These are phyloP conservation scores for Loriculus beryllinus DNA, from an alignment of 2,797 vertebrate species.

Conservation along the genomic window DNA sequence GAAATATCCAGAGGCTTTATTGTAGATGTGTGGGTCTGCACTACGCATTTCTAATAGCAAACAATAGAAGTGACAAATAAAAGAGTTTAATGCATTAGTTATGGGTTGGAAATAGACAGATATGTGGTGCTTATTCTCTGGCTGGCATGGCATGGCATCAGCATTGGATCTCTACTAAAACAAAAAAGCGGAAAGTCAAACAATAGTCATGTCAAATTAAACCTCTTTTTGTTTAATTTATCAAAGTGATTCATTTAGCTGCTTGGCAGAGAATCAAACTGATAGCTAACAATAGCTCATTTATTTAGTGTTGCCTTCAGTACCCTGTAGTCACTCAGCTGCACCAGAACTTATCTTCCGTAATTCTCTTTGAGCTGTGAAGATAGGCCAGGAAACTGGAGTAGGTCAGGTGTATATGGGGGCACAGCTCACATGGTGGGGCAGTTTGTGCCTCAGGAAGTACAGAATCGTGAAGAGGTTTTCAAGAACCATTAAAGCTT, in stretches of 20 bases:
- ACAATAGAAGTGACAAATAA: slow-evolving; percentile 24
- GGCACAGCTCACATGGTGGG: not conserved
- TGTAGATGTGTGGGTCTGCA: not conserved
- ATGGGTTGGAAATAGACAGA: not conserved
- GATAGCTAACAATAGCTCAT: slow-evolving; percentile 62
- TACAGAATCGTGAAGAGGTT: not conserved
- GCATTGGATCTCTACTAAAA: slow-evolving; percentile 1
- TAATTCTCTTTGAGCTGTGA: slow-evolving; percentile 50
- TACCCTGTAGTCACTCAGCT: slow-evolving; percentile 22
- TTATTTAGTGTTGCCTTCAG: slow-evolving; percentile 48
- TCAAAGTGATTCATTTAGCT: slow-evolving; percentile 60
- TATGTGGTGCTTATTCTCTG: not conserved
- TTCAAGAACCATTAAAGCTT: not conserved
- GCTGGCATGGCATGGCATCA: not conserved
- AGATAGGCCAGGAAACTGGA: slow-evolving; percentile 40
- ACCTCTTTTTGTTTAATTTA: slow-evolving; percentile 56
- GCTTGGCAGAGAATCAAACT: slow-evolving; percentile 42
- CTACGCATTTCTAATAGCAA: slow-evolving; percentile 6
- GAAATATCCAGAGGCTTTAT: not conserved
- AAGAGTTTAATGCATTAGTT: slow-evolving; percentile 6
- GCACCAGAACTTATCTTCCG: slow-evolving; percentile 56
- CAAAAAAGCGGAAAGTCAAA: slow-evolving; percentile 61
- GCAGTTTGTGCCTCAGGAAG: slow-evolving; percentile 1
- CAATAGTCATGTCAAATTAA: slow-evolving; percentile 62
- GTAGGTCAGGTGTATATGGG: slow-evolving; percentile 34